These are phyloP conservation scores for Philereme vetulata DNA, from an alignment of 2,888 invertebrate genomes.

Conservation along the genomic window DNA sequence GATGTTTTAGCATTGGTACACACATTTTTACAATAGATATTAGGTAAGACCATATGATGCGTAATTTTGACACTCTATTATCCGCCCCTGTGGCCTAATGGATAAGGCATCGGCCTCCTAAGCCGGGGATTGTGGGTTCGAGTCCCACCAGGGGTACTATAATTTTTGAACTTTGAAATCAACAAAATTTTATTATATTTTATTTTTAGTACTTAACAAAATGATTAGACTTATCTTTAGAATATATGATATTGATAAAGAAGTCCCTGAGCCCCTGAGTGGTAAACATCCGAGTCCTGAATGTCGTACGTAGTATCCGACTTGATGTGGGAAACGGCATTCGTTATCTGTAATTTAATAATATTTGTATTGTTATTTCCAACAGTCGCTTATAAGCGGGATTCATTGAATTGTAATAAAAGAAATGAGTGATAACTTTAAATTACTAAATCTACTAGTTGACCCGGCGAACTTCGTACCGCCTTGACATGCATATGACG, in stretches of 20 bases:
- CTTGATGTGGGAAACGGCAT: constrained; percentile 87
- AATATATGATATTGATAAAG: constrained; percentile 20
- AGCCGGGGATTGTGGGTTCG: constrained; percentile 91
- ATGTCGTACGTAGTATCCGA: constrained; percentile 80
- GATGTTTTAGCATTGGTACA: background rate
- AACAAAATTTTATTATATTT: constrained; percentile 41
- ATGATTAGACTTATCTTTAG: constrained; percentile 47
- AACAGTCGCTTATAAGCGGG: too few relatives aligned
- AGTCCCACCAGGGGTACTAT: constrained; percentile 88
- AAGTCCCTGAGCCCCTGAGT: constrained; percentile 54
- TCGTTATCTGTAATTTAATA: constrained; percentile 80
- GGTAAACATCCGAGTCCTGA: constrained; percentile 76
- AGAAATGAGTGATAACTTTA: too few relatives aligned
- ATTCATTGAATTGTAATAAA: too few relatives aligned
- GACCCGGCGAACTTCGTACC: too few relatives aligned
- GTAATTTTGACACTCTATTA: constrained; percentile 21
- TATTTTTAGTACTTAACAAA: background rate
- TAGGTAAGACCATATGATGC: background rate
- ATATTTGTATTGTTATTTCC: too few relatives aligned
- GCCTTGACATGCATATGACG: too few relatives aligned
- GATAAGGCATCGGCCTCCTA: constrained; percentile 91
- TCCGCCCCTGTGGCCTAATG: constrained; percentile 89
- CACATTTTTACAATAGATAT: background rate
- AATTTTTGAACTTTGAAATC: constrained; percentile 27
- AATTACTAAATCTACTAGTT: too few relatives aligned